A percentile compares a stretch with the other conserved stretches of the same genome.
phyloP scores from a whole-genome alignment of 2,888 invertebrate species.

The Argyra leucocephala region DNA sequence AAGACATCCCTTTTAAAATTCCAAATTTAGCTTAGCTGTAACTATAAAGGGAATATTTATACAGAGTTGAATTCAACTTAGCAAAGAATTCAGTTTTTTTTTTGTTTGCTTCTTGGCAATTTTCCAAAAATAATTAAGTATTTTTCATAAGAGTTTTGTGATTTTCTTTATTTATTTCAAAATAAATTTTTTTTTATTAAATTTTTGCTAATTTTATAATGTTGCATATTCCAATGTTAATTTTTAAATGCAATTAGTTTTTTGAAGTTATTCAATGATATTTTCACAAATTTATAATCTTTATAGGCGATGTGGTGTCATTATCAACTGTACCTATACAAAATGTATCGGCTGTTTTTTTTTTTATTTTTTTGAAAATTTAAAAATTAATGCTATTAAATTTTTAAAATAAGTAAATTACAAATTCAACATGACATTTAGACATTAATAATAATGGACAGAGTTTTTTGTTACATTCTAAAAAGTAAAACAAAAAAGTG shows the following conservation, averaged over 20 bases:
- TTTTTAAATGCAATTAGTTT: no score
- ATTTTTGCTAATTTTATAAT: no score
- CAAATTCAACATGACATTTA: not conserved
- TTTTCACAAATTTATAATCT: no score
- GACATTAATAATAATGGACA: not conserved
- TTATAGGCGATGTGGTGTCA: no score
- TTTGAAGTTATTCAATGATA: no score
- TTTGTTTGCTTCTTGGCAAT: not conserved
- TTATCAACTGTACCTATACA: not conserved
- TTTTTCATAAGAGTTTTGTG: no score
- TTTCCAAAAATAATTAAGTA: not conserved
- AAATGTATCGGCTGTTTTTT: not conserved
- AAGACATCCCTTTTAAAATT: not conserved
- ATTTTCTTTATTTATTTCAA: no score
- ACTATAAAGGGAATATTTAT: not conserved
- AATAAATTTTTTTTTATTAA: no score
- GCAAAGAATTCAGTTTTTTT: not conserved
- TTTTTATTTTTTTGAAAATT: not conserved
- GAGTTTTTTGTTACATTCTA: no score
- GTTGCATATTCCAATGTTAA: no score
- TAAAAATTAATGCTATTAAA: not conserved
- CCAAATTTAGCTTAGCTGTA: not conserved
- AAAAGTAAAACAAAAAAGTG: no score
- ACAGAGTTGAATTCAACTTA: no score
- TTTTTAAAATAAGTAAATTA: not conserved